phyloP scores from a whole-genome alignment of 2,888 invertebrate genomes.

The Euzetes globulus region DNA sequence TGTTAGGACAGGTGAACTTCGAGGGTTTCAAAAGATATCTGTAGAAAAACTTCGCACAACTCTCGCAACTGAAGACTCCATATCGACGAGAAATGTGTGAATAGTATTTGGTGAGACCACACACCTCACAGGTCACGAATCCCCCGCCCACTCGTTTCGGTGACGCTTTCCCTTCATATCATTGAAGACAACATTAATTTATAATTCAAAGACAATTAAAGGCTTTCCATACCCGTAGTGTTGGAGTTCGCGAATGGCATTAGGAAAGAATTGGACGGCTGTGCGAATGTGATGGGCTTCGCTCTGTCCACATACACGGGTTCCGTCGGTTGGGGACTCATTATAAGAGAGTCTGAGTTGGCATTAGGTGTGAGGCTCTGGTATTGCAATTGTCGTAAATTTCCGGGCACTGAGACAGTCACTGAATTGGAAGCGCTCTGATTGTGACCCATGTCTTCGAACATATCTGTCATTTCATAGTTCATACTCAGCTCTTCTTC shows the following conservation, averaged over 20 bases:
- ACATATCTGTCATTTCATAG: neutral
- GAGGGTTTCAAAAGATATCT: conserved; percentile 34
- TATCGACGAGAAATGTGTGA: conserved; percentile 36
- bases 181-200: neutral
- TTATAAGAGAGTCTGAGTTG: neutral
- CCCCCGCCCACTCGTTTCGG: conserved; percentile 22
- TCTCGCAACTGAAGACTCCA: conserved; percentile 38
- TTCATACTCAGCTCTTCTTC: conserved; percentile 15
- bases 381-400: neutral
- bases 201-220: neutral
- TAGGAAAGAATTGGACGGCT: conserved; percentile 7
- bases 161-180: neutral
- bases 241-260: neutral
- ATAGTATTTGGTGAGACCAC: conserved; percentile 36
- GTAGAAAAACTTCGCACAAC: conserved; percentile 38
- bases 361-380: neutral
- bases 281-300: conserved; percentile 4
- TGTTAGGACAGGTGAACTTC: conserved; percentile 32
- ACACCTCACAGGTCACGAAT: conserved; percentile 35
- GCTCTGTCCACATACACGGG: neutral
- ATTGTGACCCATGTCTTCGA: neutral
- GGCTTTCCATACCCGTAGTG: neutral
- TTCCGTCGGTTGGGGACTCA: neutral
- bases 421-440: conserved; percentile 18
- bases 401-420: conserved; percentile 10